Base-by-base conservation (phyloP, 2,797 vertebrate species). In the Parauchenoglanis ngamensis region DNA sequence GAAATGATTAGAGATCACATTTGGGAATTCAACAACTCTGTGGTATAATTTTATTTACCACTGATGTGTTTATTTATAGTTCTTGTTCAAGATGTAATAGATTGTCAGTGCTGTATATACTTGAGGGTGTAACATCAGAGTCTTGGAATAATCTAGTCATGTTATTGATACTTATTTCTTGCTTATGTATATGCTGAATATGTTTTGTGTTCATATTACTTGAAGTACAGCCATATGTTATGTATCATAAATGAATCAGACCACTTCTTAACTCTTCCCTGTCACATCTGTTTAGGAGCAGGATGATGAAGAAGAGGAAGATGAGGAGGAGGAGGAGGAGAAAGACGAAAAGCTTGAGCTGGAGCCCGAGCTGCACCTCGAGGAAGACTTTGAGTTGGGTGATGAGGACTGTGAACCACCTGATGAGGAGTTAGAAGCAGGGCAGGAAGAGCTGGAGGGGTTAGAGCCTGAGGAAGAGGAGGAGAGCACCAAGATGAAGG, bases 351-450 rank as follows among this genome's bases (percentile, higher is more conserved):
- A 96, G 89, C 85, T 94, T 49, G 95, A 96, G 82, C 87, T 96
- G 25, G 97, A 96, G 86, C 96, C 97, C 44, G 95, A 96, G 68
- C 93, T 95, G 91, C 93, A 96, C 85, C 96, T 95, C 56, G 96
- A 97, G 85, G 96, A 96, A 88, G 96, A 97, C 84, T 95, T 95
- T 63, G 95, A 96, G 40, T 86, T 95, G 19, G 61, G 44, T 1
- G 94, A 96, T 86, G 89, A 95, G 40, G 96, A 96, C 87, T 96
- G 96, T 87, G 96, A 95, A 61, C 93, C 96, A 91, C 95, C 95
- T 57, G 95, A 94, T 52, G 94, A 96, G 86, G 89, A 89, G 35
- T 94, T 92, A 0, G 94, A 93, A 21, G 94, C 93, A 4, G 93
- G 93, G 82, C 95, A 84, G 56, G 92, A 92, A 17, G 91, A 86